Evolutionary conservation across 2,888 invertebrate species (phyloP), one percentile per base, ranked within the genome.

Genomic region (Drosophila heteroneura): DNA sequence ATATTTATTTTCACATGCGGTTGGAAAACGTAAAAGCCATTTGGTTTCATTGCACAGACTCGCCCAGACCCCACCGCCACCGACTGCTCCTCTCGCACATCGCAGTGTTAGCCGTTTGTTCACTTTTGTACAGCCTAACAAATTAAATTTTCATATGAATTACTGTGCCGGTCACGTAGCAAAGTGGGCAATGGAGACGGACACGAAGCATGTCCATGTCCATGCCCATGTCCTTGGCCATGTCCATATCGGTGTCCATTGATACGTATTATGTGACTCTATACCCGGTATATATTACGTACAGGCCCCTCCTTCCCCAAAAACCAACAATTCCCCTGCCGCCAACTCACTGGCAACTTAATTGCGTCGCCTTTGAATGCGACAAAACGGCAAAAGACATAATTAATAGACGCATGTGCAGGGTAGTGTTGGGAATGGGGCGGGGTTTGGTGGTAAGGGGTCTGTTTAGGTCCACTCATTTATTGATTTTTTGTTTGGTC

Each of bases 351-450:
- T 52, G 70, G 76, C 74, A 72, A 81, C 79, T 81, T 86, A 85
- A 90, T 88, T 90, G 90, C 88, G 75, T 74, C 75, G 81, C 79
- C 82, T 83, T 88, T 85, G 88, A 88, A 88, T 88, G 83, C 85
- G 87, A 85, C 85, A 88, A 86, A 85, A 85, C 83, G 85, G 90
- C 89, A 88, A 86, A 87, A 88, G 90, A 86, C 86, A 86, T 90
- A 86, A 86, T 88, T 90, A 86, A 86, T 86, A 87, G 88, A 71
- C 83, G 65, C 51, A 51, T 70, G 62, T 49, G 54, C 33, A 12
- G 61, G 39, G 33, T 19, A 22, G 33, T 5, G 39, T 1, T 7
- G 28, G n/a, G 3, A 5, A 54, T 3, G 53, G 39, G 28, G 30
- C 10, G 32, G 49, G 30, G 14, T 49, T 19, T 22, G 14, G 9